Base-by-base conservation (phyloP, 1,140 invertebrate genomes). In the Drosophila equinoxialis region DNA sequence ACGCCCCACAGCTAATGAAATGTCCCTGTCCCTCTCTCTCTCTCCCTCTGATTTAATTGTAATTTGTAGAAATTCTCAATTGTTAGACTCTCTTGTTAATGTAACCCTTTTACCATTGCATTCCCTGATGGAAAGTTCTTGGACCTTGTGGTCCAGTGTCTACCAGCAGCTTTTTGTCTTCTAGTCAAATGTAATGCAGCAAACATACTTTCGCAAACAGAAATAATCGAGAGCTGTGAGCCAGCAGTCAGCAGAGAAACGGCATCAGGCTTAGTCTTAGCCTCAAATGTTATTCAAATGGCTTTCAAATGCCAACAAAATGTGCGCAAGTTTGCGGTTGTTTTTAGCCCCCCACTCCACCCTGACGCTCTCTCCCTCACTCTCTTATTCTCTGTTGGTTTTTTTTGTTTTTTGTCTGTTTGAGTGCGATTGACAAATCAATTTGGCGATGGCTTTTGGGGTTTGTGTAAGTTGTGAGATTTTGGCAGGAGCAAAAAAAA, bases 301-400 rank as follows among this genome's bases (percentile, higher is more conserved):
- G 79, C 82, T 86, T 86, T 86, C 82, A 87, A 85, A 85, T 85
- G 82, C 82, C 82, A 86, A 57, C 68, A 83, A 87, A 85, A 81
- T 85, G 81, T 81, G 81, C 81, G 74, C 81, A 84, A 81, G 74
- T 81, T 85, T 86, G 82, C 82, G 79, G 79, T 85, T 68, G 13
- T 54, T 30, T 20, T 51, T 23, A 30, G 17, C 2, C 30, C 26
- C 26, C 30, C 30, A 30, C 30, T 45, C 42, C n/a, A 6, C 6
- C 35, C 35, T 37, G 6, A 6, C 1, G 7, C 35, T 37, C 10
- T 39, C 37, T 39, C 11, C 11, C 35, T 37, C 10, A 13, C 37
- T 39, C 10, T 13, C 37, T 39, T 39, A n/a, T 33, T 33, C 14
- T 45, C 30, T 39, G 7, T 37, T 37, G 35, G 33, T 7, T 35